Evolutionary conservation across 1,140 invertebrate species (phyloP).

Genomic region (Lepidostoma basale): DNA sequence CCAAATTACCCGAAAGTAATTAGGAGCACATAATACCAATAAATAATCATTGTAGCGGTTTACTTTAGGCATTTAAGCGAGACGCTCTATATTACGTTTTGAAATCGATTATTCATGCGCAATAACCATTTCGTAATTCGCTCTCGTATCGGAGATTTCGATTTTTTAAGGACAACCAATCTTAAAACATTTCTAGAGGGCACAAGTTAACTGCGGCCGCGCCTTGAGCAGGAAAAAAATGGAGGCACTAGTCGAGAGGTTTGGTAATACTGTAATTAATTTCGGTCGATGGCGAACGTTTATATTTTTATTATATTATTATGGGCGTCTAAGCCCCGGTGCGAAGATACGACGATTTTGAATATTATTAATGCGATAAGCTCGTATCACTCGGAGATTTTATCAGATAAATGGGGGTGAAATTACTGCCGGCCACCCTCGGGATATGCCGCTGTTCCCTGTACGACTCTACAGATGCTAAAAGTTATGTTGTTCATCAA

Average conservation of each 20-base stretch:
- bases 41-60: neutral
- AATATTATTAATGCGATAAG: slow-evolving; percentile 39
- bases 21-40: neutral
- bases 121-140: slow-evolving; percentile 20
- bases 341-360: slow-evolving; percentile 36
- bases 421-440: slow-evolving; percentile 27
- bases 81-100: neutral
- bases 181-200: slow-evolving; percentile 39
- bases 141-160: slow-evolving; percentile 8
- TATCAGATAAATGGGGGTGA: slow-evolving; percentile 16
- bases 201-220: slow-evolving; percentile 28
- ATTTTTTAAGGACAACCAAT: slow-evolving; percentile 32
- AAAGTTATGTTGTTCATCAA: no score
- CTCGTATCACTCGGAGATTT: slow-evolving; percentile 39
- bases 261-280: slow-evolving; percentile 43
- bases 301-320: slow-evolving; percentile 44
- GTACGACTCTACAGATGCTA: no score
- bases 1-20: neutral
- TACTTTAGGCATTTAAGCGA: slow-evolving; percentile 8
- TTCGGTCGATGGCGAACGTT: slow-evolving; percentile 37
- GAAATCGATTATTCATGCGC: slow-evolving; percentile 15
- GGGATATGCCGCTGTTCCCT: slow-evolving; percentile 3
- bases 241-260: slow-evolving; percentile 26
- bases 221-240: slow-evolving; percentile 22
- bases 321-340: slow-evolving; percentile 37